Percentiles rank a stretch among this genome's conserved stretches.
These are phyloP conservation scores for Liposcelis brunnea DNA, from an alignment of 2,888 invertebrate species.

Conservation along the genomic window DNA sequence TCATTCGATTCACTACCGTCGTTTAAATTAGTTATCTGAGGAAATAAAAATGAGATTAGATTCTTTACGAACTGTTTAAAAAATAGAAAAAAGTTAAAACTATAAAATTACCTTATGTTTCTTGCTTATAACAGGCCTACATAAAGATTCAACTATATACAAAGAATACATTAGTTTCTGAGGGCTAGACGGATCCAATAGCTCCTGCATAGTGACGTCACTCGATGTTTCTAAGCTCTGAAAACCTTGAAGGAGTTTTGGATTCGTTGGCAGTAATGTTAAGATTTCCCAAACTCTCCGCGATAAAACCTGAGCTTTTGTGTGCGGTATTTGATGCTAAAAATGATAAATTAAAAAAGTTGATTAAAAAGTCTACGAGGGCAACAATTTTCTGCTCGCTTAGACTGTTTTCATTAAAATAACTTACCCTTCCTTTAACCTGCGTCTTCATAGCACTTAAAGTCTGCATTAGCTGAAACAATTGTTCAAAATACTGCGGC, in stretches of 20 bases:
- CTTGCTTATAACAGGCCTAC: slow-evolving; percentile 20
- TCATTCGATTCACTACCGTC: too few species aligned
- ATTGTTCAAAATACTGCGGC: slow-evolving; percentile 76
- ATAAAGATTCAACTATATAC: slow-evolving; percentile 71
- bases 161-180: slow-evolving; percentile 91
- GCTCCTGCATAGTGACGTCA: slow-evolving; percentile 40
- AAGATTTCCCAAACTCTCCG: slow-evolving; percentile 89
- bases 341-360: too few species aligned
- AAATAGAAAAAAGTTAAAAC: too few species aligned
- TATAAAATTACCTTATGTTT: too few species aligned
- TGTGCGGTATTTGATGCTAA: slow-evolving; percentile 54
- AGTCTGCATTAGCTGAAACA: slow-evolving; percentile 80
- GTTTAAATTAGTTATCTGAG: too few species aligned
- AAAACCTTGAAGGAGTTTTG: slow-evolving; percentile 67
- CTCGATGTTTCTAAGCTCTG: slow-evolving; percentile 38
- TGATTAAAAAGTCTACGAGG: not conserved
- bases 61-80: too few species aligned
- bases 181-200: slow-evolving; percentile 74
- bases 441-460: slow-evolving; percentile 67
- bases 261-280: slow-evolving; percentile 79
- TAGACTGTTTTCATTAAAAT: too few species aligned
- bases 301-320: slow-evolving; percentile 76
- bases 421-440: slow-evolving; percentile 45
- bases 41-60: too few species aligned
- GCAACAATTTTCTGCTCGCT: too few species aligned